Percentiles rank a stretch among this genome's conserved stretches.
Conservation (phyloP, 2,888 invertebrate genomes). For the Orthonevra nobilis region DNA sequence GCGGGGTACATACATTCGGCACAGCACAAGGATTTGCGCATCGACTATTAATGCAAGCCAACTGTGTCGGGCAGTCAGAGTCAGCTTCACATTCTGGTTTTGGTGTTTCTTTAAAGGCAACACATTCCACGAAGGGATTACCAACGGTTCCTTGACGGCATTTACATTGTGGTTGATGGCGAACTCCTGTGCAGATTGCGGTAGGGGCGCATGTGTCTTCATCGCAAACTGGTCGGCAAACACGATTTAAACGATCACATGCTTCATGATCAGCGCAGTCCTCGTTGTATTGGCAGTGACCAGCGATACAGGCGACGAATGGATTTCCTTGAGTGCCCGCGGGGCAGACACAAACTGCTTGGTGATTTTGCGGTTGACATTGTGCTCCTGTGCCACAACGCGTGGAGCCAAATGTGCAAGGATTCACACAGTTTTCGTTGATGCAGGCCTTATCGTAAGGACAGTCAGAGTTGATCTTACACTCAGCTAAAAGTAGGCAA, state of each 20-base stretch:
- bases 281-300: conserved; percentile 92
- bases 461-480: conserved; percentile 89
- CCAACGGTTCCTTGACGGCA: conserved; percentile 89
- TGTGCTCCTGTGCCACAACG: conserved; percentile 90
- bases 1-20: conserved; percentile 87
- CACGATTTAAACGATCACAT: conserved; percentile 90
- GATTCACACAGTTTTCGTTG: conserved; percentile 89
- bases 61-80: conserved; percentile 87
- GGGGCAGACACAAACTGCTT: conserved; percentile 91
- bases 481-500: conserved; percentile 84
- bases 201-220: conserved; percentile 90
- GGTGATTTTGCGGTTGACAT: conserved; percentile 88
- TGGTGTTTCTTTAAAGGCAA: conserved; percentile 80
- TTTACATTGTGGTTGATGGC: conserved; percentile 89
- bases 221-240: conserved; percentile 91
- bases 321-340: conserved; percentile 92
- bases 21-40: conserved; percentile 90
- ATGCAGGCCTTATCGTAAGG: conserved; percentile 91
- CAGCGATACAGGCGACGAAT: conserved; percentile 89
- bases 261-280: conserved; percentile 92
- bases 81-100: conserved; percentile 86
- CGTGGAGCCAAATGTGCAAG: conserved; percentile 84
- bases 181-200: conserved; percentile 87
- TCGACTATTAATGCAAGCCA: conserved; percentile 88
- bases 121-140: conserved; percentile 88